A percentile compares a stretch with the other conserved stretches of the same genome.
phyloP scores from a whole-genome alignment of 2,888 invertebrate genomes.

The Agriopis aurantiaria region DNA sequence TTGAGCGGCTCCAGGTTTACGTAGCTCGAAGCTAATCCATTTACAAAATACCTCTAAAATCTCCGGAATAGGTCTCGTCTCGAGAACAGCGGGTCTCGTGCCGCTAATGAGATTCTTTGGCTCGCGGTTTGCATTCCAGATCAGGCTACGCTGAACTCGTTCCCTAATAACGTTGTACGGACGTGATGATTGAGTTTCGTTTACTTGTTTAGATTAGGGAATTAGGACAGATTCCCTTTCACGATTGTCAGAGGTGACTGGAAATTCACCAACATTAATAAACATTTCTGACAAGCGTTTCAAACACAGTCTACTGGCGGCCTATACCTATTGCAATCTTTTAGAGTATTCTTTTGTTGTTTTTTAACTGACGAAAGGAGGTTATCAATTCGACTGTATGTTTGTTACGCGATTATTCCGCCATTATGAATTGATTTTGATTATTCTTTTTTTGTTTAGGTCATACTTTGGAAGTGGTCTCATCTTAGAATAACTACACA shows the following conservation, averaged over 20 bases:
- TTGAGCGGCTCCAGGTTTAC: background rate
- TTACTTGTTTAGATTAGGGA: constrained; percentile 14
- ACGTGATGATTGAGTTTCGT: constrained; percentile 39
- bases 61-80: constrained; percentile 16
- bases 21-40: background rate
- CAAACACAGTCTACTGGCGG: no score
- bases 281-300: background rate
- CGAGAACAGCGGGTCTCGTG: constrained; percentile 63
- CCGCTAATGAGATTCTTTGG: constrained; percentile 85
- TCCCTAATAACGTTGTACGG: constrained; percentile 61
- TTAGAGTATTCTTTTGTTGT: no score
- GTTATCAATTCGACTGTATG: no score
- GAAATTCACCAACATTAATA: background rate
- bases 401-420: no score
- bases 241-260: background rate
- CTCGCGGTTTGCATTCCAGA: constrained; percentile 85
- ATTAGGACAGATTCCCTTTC: constrained; percentile 16
- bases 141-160: constrained; percentile 67
- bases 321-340: no score
- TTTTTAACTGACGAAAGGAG: no score
- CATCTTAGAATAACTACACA: no score
- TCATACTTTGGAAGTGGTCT: no score
- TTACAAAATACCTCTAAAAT: background rate
- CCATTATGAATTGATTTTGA: no score
- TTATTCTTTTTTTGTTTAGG: no score